Evolutionary conservation across 2,113 vertebrate genomes (phyloP).

Genomic region (Blennius ocellaris): DNA sequence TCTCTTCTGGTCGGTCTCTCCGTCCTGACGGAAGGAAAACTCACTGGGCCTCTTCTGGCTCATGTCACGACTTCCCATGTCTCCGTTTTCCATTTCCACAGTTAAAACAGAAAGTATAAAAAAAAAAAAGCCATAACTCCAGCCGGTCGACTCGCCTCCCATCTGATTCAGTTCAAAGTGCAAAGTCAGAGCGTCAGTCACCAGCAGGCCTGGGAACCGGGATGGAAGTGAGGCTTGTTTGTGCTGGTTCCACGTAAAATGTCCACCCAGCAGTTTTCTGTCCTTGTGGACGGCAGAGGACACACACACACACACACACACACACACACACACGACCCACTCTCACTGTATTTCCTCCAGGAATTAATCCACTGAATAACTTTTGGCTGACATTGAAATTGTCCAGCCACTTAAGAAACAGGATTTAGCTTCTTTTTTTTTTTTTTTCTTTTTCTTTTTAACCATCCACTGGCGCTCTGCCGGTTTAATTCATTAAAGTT

Average conservation of each 20-base stretch:
- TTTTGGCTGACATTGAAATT: slow-evolving; percentile 65
- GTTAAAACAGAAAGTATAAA: slow-evolving; percentile 38
- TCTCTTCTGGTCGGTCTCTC: no score
- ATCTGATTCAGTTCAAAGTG: slow-evolving; percentile 30
- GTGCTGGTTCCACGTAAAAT: slow-evolving; percentile 44
- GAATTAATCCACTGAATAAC: slow-evolving; percentile 49
- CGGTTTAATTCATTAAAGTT: slow-evolving; percentile 76
- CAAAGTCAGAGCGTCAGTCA: slow-evolving; percentile 39
- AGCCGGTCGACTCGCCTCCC: neutral
- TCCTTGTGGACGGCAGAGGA: slow-evolving; percentile 48
- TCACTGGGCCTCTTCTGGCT: no score
- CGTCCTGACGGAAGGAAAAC: no score
- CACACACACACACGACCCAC: neutral
- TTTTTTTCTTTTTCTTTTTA: no score
- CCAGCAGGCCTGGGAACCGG: slow-evolving; percentile 23
- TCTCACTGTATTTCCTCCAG: slow-evolving; percentile 32
- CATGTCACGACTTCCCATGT: slow-evolving; percentile 5
- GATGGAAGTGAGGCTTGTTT: slow-evolving; percentile 18
- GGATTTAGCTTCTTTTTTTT: slow-evolving; percentile 19
- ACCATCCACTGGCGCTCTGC: slow-evolving; percentile 50
- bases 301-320: neutral
- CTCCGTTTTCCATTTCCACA: neutral
- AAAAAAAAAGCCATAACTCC: slow-evolving; percentile 46
- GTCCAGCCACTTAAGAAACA: slow-evolving; percentile 40
- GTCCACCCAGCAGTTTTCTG: slow-evolving; percentile 1